A percentile compares a stretch with the other conserved stretches of the same genome.
phyloP scores from a whole-genome alignment of 2,797 vertebrate species.

The Cygnus olor region DNA sequence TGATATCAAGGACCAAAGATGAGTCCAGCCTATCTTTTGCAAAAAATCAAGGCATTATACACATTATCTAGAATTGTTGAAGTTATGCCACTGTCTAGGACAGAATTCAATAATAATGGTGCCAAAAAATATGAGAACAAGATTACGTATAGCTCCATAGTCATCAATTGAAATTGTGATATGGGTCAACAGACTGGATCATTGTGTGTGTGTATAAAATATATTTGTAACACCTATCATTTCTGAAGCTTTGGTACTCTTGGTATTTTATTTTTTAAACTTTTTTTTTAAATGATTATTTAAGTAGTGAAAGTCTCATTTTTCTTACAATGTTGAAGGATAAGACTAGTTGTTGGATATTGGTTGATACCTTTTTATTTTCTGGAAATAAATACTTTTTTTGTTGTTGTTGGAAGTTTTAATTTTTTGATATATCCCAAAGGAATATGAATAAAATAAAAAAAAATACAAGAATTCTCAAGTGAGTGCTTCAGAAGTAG shows the following conservation, averaged over 20 bases:
- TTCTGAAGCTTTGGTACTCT: not conserved
- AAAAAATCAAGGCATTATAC: not conserved
- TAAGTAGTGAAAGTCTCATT: not conserved
- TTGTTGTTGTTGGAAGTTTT: not conserved
- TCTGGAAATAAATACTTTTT: not conserved
- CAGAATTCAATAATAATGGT: not conserved
- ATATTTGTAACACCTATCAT: not conserved
- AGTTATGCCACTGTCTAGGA: not conserved
- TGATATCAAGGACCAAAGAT: not conserved
- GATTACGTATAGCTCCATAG: not conserved
- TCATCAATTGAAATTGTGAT: not conserved
- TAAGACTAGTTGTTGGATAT: not conserved
- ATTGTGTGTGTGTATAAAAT: not conserved
- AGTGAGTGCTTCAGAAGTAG: not conserved
- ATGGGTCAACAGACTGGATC: not conserved
- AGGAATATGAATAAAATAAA: not conserved
- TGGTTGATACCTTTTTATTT: not conserved
- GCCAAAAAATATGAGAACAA: not conserved
- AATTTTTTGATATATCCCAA: not conserved
- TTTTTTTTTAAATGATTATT: not conserved
- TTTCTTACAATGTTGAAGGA: not conserved
- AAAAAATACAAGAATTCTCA: not conserved
- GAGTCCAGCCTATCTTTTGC: not conserved
- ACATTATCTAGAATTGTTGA: not conserved
- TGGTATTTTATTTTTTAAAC: not conserved